A percentile compares a stretch with the other conserved stretches of the same genome.
Evolutionary conservation across 2,113 vertebrate genomes (phyloP).

Genomic region (Chaetura pelagica): DNA sequence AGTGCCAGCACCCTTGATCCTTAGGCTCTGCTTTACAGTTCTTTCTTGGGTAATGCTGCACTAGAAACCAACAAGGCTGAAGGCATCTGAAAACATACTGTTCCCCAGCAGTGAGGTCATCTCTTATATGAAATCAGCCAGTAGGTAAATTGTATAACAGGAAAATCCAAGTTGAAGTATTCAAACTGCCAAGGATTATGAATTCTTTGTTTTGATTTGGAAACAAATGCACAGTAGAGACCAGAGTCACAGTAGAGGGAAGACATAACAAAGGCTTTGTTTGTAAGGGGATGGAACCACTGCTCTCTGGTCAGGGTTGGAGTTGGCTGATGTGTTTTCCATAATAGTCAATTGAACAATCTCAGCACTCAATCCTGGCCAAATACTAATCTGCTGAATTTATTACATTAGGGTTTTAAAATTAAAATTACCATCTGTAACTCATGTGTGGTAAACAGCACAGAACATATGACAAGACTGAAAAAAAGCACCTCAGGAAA

Average conservation of each 20-base stretch:
- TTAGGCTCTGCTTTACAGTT: not conserved
- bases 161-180: slow-evolving; percentile 26
- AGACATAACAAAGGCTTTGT: slow-evolving; percentile 71
- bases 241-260: slow-evolving; percentile 30
- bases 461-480: slow-evolving; percentile 41
- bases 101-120: slow-evolving; percentile 25
- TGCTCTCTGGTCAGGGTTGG: slow-evolving; percentile 58
- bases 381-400: slow-evolving; percentile 73
- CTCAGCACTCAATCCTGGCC: slow-evolving; percentile 61
- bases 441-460: slow-evolving; percentile 33
- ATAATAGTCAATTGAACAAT: slow-evolving; percentile 64
- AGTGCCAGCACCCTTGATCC: not conserved
- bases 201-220: slow-evolving; percentile 67
- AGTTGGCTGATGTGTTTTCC: slow-evolving; percentile 75
- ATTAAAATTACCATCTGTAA: slow-evolving; percentile 70
- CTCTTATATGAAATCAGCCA: not conserved
- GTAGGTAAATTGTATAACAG: slow-evolving; percentile 35
- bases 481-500: not conserved
- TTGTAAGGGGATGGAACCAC: slow-evolving; percentile 66
- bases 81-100: slow-evolving; percentile 10
- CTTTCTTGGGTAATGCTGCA: not conserved
- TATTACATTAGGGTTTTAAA: slow-evolving; percentile 72
- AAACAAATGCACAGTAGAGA: slow-evolving; percentile 61
- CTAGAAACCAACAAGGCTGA: not conserved
- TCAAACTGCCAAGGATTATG: slow-evolving; percentile 50